Base-by-base conservation (phyloP, 1,140 invertebrate species). In the Andricus grossulariae region DNA sequence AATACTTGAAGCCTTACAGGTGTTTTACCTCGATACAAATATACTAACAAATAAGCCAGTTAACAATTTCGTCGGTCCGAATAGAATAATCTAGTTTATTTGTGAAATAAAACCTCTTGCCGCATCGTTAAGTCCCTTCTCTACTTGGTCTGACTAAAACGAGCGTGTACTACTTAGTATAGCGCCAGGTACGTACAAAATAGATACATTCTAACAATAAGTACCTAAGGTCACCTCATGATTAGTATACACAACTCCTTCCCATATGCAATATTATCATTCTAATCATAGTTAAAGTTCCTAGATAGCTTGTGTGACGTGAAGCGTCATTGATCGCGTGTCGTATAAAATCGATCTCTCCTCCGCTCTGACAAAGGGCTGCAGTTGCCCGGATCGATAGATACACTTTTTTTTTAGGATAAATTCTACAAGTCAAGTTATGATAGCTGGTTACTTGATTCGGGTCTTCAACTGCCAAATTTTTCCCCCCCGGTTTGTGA, bases 261-360 rank as follows among this genome's bases (percentile, higher is more conserved):
- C 8, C 16, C 50, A 52, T 50, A 51, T 71, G 18, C 21, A 75
- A 18, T 21, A 75, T 75, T 66, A 70, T 21, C 32, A 12, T 71
- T 71, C 66, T 71, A 71, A 76, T 76, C 74, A 76, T 32, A 72
- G 74, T 39, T 51, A 39, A 73, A 32, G 25, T 66, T 66, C 15
- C 39, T 32, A 45, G 60, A 66, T 66, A 66, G 39, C 32, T 45
- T 7, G 25, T 15, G 15, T 16, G n/a, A 66, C 60, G 60, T 66
- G 32, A 66, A 39, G 39, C 60, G 60, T 66, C 60, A 66, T 66
- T 66, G 39, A 66, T 66, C 60, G 60, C 60, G 60, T 66, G 60
- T 45, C 25, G 60, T 39, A 66, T 66, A 45, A 66, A 66, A 66
- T 66, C 60, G 60, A 66, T 66, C 39, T 66, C 60, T 45, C 60